phyloP scores from a whole-genome alignment of 2,888 invertebrate genomes.

The Dasypolia templi region DNA sequence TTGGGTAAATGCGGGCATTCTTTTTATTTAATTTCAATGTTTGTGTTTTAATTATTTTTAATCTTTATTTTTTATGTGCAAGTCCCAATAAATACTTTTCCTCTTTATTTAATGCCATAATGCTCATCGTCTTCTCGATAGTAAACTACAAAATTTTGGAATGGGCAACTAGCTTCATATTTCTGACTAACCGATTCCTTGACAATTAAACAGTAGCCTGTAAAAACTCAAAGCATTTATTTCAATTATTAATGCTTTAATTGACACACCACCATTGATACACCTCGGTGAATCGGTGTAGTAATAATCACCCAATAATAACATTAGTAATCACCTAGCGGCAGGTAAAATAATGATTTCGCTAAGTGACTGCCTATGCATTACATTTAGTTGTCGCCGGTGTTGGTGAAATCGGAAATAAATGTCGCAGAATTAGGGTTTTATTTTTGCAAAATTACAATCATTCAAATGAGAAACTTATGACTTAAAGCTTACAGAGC shows the following conservation, averaged over 20 bases:
- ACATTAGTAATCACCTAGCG: background rate
- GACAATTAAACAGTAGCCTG: background rate
- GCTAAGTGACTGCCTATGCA: background rate
- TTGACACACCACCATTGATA: too few relatives aligned
- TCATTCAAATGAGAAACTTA: background rate
- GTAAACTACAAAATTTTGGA: background rate
- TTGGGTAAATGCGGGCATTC: background rate
- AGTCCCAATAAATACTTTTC: background rate
- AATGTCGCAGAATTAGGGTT: too few relatives aligned
- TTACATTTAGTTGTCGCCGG: too few relatives aligned
- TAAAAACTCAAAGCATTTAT: too few relatives aligned
- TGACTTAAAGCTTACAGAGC: constrained; percentile 72
- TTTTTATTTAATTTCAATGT: background rate
- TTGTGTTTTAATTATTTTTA: background rate
- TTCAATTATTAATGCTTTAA: too few relatives aligned
- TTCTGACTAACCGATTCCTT: background rate
- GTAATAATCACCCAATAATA: background rate
- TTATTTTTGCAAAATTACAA: too few relatives aligned
- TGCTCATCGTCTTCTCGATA: background rate
- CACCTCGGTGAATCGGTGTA: background rate
- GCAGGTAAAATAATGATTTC: background rate
- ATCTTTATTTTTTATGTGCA: background rate
- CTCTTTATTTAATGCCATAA: background rate
- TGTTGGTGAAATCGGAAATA: background rate
- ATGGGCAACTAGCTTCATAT: background rate